Evolutionary conservation across 2,888 invertebrate genomes (phyloP).

Genomic region (Ormyrus rosae): DNA sequence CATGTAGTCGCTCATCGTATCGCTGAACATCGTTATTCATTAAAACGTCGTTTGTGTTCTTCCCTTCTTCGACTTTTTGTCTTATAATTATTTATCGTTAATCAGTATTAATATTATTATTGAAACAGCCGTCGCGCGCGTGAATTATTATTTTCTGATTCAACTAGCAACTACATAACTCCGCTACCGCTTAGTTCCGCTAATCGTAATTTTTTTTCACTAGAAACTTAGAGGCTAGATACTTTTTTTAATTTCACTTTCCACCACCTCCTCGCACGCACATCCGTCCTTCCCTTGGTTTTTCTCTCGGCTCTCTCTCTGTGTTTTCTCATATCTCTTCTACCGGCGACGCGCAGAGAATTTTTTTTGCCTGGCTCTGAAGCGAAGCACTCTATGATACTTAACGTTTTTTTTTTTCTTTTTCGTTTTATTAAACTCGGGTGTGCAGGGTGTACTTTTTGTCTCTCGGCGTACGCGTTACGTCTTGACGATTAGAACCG

Average conservation of each 20-base stretch:
- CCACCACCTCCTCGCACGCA: slow-evolving; percentile 36
- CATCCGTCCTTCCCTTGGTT: slow-evolving; percentile 1
- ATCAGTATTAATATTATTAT: slow-evolving; percentile 62
- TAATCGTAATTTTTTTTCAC: slow-evolving; percentile 64
- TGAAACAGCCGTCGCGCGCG: slow-evolving; percentile 73
- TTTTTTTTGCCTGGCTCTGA: slow-evolving; percentile 31
- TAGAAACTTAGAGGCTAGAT: slow-evolving; percentile 72
- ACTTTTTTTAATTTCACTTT: slow-evolving; percentile 63
- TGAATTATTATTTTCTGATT: slow-evolving; percentile 56
- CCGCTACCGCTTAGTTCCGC: slow-evolving; percentile 66
- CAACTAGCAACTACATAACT: slow-evolving; percentile 73
- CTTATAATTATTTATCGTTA: slow-evolving; percentile 55
- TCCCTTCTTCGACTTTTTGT: slow-evolving; percentile 32
- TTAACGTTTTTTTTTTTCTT: too few species aligned
- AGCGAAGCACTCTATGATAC: slow-evolving; percentile 46
- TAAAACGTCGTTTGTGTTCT: slow-evolving; percentile 17
- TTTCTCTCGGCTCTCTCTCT: slow-evolving; percentile 31
- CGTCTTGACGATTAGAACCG: slow-evolving; percentile 14
- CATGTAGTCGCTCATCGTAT: slow-evolving; percentile 15
- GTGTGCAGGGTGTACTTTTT: slow-evolving; percentile 19
- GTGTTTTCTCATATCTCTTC: slow-evolving; percentile 10
- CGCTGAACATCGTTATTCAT: slow-evolving; percentile 10
- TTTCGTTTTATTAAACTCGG: background rate
- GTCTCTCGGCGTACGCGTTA: slow-evolving; percentile 4
- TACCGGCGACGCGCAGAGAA: slow-evolving; percentile 35